A percentile compares a stretch with the other conserved stretches of the same genome.
Evolutionary conservation across 2,113 vertebrate genomes (phyloP).

Genomic region (Mixornis gularis): DNA sequence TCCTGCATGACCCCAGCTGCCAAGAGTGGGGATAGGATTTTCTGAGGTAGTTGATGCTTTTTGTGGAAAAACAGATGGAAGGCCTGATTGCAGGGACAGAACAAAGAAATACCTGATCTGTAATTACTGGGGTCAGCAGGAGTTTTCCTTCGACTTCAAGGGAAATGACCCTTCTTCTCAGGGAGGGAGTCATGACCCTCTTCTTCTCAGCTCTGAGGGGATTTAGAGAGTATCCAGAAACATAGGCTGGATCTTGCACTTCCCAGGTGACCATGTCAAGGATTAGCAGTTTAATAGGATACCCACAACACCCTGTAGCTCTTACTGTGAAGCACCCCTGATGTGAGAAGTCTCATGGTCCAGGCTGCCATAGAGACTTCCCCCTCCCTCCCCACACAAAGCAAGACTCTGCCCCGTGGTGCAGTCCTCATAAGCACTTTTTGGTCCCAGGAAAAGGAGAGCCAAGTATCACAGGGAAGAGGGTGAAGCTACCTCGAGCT

Average conservation of each 20-base stretch:
- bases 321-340: neutral
- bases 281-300: neutral
- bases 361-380: neutral
- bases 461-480: neutral
- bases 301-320: neutral
- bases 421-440: neutral
- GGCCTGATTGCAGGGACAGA: neutral
- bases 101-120: neutral
- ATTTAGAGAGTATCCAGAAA: neutral
- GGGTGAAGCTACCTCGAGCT: neutral
- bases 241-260: neutral
- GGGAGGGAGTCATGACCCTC: neutral
- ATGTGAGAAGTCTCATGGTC: neutral
- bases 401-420: neutral
- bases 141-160: neutral
- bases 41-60: neutral
- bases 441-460: neutral
- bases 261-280: neutral
- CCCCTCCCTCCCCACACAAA: neutral
- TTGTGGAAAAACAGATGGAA: neutral
- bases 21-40: neutral
- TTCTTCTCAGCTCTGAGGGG: neutral
- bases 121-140: neutral
- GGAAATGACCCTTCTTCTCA: neutral
- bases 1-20: neutral